Conservation (phyloP, 1,140 invertebrate species). For the Heliothis subflexa region DNA sequence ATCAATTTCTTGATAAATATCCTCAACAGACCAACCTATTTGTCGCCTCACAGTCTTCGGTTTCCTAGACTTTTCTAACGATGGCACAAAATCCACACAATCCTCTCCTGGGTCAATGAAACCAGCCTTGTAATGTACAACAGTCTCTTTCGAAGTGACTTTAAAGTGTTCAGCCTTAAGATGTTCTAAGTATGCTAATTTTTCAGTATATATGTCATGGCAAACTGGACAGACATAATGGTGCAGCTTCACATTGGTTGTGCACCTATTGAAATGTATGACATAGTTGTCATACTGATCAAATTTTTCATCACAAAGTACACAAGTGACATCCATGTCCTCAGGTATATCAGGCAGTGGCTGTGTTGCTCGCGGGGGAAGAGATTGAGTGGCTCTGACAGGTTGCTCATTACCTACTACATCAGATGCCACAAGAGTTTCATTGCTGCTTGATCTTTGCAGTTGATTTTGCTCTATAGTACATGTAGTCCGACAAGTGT, state of each 20-base stretch:
- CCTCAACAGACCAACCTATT: slow-evolving; percentile 83
- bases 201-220: slow-evolving; percentile 78
- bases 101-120: slow-evolving; percentile 67
- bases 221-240: slow-evolving; percentile 80
- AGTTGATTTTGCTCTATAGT: slow-evolving; percentile 77
- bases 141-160: slow-evolving; percentile 55
- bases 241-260: slow-evolving; percentile 81
- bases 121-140: slow-evolving; percentile 42
- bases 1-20: slow-evolving; percentile 84
- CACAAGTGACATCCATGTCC: slow-evolving; percentile 71
- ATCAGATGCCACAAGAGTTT: slow-evolving; percentile 80
- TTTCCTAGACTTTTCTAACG: slow-evolving; percentile 73
- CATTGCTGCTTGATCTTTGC: slow-evolving; percentile 74
- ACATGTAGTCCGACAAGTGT: slow-evolving; percentile 77
- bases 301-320: slow-evolving; percentile 79
- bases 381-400: slow-evolving; percentile 45
- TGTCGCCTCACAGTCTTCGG: slow-evolving; percentile 77
- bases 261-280: slow-evolving; percentile 78
- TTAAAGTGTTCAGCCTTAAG: slow-evolving; percentile 75
- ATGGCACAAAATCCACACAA: slow-evolving; percentile 79
- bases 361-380: slow-evolving; percentile 47
- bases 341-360: slow-evolving; percentile 52
- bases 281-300: slow-evolving; percentile 78
- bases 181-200: slow-evolving; percentile 74
- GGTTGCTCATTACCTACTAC: slow-evolving; percentile 53